These are phyloP conservation scores for Nannospalax galili DNA, from an alignment of 2,113 vertebrate species.

Conservation along the genomic window DNA sequence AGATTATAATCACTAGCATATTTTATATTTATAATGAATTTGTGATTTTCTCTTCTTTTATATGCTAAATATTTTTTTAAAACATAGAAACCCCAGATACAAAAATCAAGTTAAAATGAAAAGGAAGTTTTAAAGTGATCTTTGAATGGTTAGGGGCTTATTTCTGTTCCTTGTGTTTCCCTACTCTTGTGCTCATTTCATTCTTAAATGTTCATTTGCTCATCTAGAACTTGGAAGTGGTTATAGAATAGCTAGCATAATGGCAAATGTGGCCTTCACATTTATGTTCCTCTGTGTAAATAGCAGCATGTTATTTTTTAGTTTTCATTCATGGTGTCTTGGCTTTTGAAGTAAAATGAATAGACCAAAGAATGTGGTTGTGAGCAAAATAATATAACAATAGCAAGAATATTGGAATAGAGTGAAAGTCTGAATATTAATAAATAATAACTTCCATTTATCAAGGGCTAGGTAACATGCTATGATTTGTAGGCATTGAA, in stretches of 20 bases:
- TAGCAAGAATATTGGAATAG: neutral
- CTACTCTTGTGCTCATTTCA: neutral
- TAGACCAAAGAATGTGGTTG: neutral
- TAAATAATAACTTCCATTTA: neutral
- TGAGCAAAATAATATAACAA: neutral
- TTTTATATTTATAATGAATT: neutral
- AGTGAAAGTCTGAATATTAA: neutral
- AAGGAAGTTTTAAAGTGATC: neutral
- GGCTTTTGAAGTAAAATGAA: conserved; percentile 21
- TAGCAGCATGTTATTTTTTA: neutral
- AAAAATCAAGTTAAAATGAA: neutral
- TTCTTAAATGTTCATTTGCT: neutral
- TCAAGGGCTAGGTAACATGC: neutral
- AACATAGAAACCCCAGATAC: neutral
- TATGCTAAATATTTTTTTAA: neutral
- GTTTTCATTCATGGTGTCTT: neutral
- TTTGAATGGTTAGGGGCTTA: neutral
- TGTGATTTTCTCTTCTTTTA: neutral
- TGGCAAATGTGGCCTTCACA: neutral
- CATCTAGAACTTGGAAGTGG: neutral
- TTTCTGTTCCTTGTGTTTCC: neutral
- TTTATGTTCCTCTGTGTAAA: neutral
- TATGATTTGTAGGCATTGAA: neutral
- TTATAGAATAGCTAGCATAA: neutral
- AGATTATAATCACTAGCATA: neutral